Percentiles rank a stretch among this genome's conserved stretches.
Conservation (phyloP, 2,797 vertebrate genomes). For the Myotis daubentonii region DNA sequence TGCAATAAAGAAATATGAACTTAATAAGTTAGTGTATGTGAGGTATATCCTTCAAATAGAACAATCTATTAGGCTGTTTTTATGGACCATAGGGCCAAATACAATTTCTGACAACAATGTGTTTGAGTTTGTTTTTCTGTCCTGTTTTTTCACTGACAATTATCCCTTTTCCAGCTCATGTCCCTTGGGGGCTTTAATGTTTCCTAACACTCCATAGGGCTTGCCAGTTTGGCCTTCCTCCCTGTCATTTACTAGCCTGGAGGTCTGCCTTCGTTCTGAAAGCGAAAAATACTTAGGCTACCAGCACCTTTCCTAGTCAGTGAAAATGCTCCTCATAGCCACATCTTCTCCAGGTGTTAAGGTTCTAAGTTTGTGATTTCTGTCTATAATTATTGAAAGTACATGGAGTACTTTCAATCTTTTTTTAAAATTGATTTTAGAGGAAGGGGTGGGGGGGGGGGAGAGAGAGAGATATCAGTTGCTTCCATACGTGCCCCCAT, state of each 20-base stretch:
- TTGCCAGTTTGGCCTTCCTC: constrained; percentile 21
- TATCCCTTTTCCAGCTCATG: neutral
- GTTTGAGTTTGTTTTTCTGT: neutral
- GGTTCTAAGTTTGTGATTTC: neutral
- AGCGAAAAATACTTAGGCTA: constrained; percentile 17
- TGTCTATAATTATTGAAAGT: neutral
- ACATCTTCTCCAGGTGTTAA: neutral
- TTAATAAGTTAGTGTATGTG: neutral
- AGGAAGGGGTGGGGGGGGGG: neutral
- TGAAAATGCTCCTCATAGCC: neutral
- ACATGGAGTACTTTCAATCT: neutral
- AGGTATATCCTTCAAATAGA: neutral
- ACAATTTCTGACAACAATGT: neutral
- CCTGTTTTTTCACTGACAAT: neutral
- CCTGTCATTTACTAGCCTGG: neutral
- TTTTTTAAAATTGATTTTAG: neutral
- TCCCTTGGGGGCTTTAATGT: neutral
- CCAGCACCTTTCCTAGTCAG: neutral
- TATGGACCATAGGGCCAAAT: neutral
- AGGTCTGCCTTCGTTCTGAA: neutral
- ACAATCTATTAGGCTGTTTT: constrained; percentile 17
- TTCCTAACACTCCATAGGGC: neutral
- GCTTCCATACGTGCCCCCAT: neutral
- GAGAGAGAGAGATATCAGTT: neutral
- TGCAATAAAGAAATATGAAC: neutral